These are phyloP conservation scores for Archips xylosteana DNA, from an alignment of 2,888 invertebrate genomes.

Conservation along the genomic window DNA sequence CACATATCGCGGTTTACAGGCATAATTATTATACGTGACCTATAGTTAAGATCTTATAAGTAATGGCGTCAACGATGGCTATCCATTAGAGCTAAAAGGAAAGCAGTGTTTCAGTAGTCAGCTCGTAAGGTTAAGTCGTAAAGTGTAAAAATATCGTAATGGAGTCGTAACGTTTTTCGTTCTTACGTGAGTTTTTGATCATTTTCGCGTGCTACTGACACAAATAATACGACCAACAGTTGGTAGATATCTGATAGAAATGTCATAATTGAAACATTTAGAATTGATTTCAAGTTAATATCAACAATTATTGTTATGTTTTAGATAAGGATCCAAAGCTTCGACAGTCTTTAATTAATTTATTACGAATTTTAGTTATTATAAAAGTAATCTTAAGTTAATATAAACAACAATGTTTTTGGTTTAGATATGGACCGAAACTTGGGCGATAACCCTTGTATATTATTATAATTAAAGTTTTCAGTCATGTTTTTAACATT, in stretches of 20 bases:
- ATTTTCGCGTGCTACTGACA: constrained; percentile 6
- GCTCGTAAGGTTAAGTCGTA: constrained; percentile 12
- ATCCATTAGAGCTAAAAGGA: constrained; percentile 22
- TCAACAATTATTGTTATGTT: constrained; percentile 12
- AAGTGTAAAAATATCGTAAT: constrained; percentile 21
- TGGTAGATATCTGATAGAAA: neutral
- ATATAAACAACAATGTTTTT: neutral
- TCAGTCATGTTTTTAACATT: neutral
- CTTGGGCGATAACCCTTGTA: neutral
- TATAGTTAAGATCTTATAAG: neutral
- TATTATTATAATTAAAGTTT: neutral
- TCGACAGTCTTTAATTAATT: too few relatives aligned
- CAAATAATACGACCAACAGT: neutral
- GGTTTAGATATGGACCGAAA: neutral
- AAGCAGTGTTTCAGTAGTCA: constrained; percentile 1
- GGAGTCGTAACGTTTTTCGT: constrained; percentile 10
- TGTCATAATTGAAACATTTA: neutral
- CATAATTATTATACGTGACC: constrained; percentile 7
- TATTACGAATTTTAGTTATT: too few relatives aligned
- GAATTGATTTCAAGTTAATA: constrained; percentile 11
- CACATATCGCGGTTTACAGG: neutral
- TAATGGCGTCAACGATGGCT: neutral
- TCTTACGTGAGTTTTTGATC: constrained; percentile 2
- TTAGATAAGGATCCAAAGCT: neutral
- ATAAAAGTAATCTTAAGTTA: too few relatives aligned